Conservation (phyloP, 2,888 invertebrate species). For the Parasteatoda lunata region DNA sequence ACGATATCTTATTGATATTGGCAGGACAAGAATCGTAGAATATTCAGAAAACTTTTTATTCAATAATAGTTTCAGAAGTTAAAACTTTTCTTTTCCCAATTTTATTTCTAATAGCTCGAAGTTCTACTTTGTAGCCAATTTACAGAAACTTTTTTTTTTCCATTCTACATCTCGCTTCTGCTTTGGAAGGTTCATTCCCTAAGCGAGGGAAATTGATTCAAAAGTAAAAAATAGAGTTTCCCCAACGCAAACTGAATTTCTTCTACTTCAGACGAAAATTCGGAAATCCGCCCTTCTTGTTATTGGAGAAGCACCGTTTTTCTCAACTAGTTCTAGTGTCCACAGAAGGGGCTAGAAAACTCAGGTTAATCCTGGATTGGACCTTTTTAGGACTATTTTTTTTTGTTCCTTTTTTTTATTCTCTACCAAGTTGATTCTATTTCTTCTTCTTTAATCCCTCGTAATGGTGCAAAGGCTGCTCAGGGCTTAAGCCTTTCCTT, state of each 20-base stretch:
- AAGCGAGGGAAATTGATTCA: slow-evolving; percentile 40
- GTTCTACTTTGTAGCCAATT: too few relatives aligned
- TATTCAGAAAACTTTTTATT: too few relatives aligned
- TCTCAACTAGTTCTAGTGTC: slow-evolving; percentile 8
- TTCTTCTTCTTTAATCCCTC: slow-evolving; percentile 50
- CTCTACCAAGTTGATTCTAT: slow-evolving; percentile 32
- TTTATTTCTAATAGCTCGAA: neutral
- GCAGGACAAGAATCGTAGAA: too few relatives aligned
- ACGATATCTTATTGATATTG: too few relatives aligned
- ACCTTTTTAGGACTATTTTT: slow-evolving; percentile 36
- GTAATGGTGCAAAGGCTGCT: slow-evolving; percentile 57
- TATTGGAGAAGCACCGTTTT: slow-evolving; percentile 47
- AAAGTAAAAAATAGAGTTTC: slow-evolving; percentile 9
- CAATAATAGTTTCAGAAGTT: neutral
- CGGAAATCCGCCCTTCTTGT: slow-evolving; percentile 52
- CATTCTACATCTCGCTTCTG: too few relatives aligned
- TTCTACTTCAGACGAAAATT: slow-evolving; percentile 27
- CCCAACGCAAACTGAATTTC: slow-evolving; percentile 37
- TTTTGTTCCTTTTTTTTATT: neutral
- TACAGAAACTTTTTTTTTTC: too few relatives aligned
- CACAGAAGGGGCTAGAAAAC: slow-evolving; percentile 11
- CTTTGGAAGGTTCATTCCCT: neutral
- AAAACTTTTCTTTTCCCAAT: neutral
- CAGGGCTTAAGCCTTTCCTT: slow-evolving; percentile 27
- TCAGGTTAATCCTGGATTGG: slow-evolving; percentile 57